These are phyloP conservation scores for Mesocricetus auratus DNA, from an alignment of 2,113 vertebrate genomes.

Conservation along the genomic window DNA sequence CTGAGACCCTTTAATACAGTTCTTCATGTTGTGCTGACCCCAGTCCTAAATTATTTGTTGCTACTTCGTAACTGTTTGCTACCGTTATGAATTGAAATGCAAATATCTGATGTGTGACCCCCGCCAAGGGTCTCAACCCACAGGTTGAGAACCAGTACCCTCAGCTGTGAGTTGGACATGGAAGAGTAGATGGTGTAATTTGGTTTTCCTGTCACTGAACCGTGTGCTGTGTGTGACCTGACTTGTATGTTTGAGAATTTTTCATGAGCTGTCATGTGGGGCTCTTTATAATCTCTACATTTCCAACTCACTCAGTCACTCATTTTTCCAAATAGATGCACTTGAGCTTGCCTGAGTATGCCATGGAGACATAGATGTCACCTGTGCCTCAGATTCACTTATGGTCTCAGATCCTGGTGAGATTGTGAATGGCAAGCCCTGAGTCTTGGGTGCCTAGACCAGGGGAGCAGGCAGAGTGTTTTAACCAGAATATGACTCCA, in stretches of 20 bases:
- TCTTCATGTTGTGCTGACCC: not conserved
- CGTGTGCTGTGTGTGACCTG: constrained; percentile 29
- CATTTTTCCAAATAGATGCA: not conserved
- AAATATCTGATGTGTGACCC: not conserved
- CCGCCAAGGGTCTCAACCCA: not conserved
- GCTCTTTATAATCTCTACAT: not conserved
- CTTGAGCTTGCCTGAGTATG: not conserved
- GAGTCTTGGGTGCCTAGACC: not conserved
- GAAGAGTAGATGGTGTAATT: not conserved
- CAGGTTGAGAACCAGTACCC: not conserved
- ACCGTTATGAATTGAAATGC: not conserved
- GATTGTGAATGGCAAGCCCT: not conserved
- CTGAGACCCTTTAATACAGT: not conserved
- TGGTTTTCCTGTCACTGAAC: constrained; percentile 4
- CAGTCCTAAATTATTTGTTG: not conserved
- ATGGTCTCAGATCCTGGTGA: not conserved
- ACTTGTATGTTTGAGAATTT: not conserved
- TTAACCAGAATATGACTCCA: not conserved
- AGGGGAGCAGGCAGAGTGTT: not conserved
- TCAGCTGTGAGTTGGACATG: not conserved
- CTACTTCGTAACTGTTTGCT: not conserved
- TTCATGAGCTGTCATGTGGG: not conserved
- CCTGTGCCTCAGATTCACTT: not conserved
- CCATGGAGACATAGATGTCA: not conserved
- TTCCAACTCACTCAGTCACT: not conserved